phyloP scores from a whole-genome alignment of 1,140 invertebrate species.

The Melanaphis sacchari region DNA sequence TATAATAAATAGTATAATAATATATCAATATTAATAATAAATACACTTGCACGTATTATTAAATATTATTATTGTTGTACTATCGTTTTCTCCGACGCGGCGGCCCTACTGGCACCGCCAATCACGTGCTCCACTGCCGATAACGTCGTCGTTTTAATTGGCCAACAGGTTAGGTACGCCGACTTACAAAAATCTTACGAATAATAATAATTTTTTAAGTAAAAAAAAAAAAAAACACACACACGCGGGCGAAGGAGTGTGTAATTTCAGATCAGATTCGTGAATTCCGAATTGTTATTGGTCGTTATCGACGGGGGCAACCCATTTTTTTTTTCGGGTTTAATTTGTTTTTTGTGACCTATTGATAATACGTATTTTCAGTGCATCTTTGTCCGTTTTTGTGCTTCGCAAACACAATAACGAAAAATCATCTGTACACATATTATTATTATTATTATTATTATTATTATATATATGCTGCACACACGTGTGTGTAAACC shows the following conservation, averaged over 20 bases:
- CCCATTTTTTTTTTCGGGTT: neutral
- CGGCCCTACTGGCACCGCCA: neutral
- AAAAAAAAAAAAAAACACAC: neutral
- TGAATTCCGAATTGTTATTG: neutral
- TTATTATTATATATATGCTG: too few species aligned
- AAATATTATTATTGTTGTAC: neutral
- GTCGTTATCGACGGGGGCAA: neutral
- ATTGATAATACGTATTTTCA: slow-evolving; percentile 1
- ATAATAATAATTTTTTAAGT: neutral
- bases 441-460: too few species aligned
- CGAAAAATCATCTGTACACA: slow-evolving; percentile 8
- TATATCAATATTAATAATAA: too few species aligned
- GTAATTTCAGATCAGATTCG: neutral
- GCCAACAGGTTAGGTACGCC: neutral
- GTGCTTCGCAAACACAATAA: slow-evolving; percentile 12
- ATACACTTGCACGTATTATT: too few species aligned
- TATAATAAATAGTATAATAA: too few species aligned
- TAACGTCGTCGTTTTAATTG: slow-evolving; percentile 5
- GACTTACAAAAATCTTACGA: neutral
- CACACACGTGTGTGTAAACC: too few species aligned
- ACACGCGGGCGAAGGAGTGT: neutral
- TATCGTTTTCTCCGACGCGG: neutral
- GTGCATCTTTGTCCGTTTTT: slow-evolving; percentile 27
- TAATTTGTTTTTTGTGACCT: slow-evolving; percentile 13
- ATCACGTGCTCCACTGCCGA: neutral